These are phyloP conservation scores for Poeciliopsis turrubarensis DNA, from an alignment of 2,113 vertebrate genomes.

Conservation along the genomic window DNA sequence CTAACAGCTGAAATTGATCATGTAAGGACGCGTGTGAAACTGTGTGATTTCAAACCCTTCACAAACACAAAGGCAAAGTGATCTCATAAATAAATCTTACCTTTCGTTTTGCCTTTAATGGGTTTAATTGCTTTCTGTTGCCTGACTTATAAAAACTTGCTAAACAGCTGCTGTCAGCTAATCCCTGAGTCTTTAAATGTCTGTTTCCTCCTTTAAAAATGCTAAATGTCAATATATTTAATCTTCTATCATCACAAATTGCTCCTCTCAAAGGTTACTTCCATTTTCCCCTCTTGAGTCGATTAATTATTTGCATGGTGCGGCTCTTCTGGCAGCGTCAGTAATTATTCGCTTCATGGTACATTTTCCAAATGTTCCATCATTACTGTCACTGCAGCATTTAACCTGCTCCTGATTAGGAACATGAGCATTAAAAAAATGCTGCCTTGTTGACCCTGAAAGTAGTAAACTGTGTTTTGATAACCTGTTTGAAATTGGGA, in stretches of 20 bases:
- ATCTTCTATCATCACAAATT: background rate
- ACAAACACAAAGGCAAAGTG: background rate
- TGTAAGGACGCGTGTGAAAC: background rate
- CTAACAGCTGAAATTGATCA: background rate
- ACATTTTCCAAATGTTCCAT: background rate
- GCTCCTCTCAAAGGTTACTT: background rate
- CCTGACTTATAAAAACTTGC: background rate
- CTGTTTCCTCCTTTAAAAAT: background rate
- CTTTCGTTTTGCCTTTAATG: no score
- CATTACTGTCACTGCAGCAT: background rate
- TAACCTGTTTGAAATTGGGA: background rate
- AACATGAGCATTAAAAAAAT: background rate
- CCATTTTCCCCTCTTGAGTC: background rate
- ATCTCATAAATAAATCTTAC: background rate
- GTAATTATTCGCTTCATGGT: background rate
- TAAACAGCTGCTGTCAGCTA: background rate
- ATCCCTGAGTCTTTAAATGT: background rate
- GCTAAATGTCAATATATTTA: background rate
- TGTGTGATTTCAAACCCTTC: no score
- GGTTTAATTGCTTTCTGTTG: no score
- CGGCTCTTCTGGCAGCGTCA: background rate
- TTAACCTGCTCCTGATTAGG: background rate
- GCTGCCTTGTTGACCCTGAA: background rate
- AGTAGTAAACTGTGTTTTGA: background rate
- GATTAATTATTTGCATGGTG: conserved; percentile 1